Evolutionary conservation across 2,888 invertebrate genomes (phyloP), one percentile per base, ranked within the genome.

Genomic region (Cordilura impudica): DNA sequence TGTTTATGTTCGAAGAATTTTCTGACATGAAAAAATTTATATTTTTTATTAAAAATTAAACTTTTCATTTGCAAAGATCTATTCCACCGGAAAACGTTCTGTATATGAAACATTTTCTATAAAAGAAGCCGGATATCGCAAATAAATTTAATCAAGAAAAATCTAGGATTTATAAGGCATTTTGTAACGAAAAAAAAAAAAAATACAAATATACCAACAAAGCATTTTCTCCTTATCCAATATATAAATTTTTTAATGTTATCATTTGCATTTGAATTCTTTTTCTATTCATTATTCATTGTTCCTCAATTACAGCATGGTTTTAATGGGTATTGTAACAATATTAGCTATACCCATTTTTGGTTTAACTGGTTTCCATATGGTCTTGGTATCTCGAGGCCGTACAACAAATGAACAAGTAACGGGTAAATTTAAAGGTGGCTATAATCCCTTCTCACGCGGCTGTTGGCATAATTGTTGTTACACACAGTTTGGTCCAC

Each of bases 341-440:
- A 90, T 99, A 82, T 92, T 99, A 85, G 95, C 98, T 87, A 96
- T 99, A 89, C 99, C 99, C 80, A 98, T 99, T 85, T 95, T 98
- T 90, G 99, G 99, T 83, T 92, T 99, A 88, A 98, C 99, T 78
- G 97, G 97, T 80, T 99, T 99, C 91, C 99, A 99, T 90, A 95
- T 98, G 92, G 96, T 99, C 86, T 93, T 99, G 83, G 98, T 99
- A 67, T 95, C 97, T 26, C 92, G 98, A 81, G 99, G 99, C 43
- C 93, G 99, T 83, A 99, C 99, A 72, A 99, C 99, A 82, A 99
- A 99, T 91, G 99, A 99, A 91, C 99, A 99, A 92, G 99, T 99
- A 81, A 99, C 99, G 14, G 98, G 98, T 73, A 99, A 99, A 92
- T 99, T 99, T 92, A 97, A 98, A 87, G 98, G 98, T 69, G 99